phyloP scores from a whole-genome alignment of 2,113 vertebrate genomes.

The Oreocharis arfaki region DNA sequence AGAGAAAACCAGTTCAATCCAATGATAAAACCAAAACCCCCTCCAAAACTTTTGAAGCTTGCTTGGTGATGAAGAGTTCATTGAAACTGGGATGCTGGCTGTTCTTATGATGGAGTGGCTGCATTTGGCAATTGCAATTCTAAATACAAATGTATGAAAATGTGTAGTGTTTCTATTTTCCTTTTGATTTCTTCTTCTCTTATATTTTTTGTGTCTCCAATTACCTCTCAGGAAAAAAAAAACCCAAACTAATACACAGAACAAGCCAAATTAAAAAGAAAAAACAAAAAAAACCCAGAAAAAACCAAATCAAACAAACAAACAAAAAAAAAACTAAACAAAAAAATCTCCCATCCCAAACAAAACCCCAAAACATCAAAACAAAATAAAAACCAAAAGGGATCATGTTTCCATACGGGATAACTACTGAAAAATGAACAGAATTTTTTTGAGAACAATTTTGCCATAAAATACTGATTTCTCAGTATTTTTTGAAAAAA shows the following conservation, averaged over 20 bases:
- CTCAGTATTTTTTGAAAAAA: not conserved
- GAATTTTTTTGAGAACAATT: not conserved
- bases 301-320: not conserved
- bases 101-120: not conserved
- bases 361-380: not conserved
- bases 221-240: not conserved
- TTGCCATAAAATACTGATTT: not conserved
- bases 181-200: not conserved
- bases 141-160: not conserved
- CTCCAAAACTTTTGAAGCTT: not conserved
- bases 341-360: not conserved
- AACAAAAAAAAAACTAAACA: not conserved
- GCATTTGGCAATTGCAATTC: not conserved
- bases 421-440: not conserved
- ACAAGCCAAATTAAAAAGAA: not conserved
- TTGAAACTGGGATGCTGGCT: not conserved
- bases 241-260: not conserved
- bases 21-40: not conserved
- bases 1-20: not conserved
- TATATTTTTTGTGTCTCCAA: not conserved
- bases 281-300: not conserved
- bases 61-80: not conserved
- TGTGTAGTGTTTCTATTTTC: not conserved
- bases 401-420: not conserved
- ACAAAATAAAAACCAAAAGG: not conserved